Evolutionary conservation across 2,888 invertebrate genomes (phyloP), one percentile per base, ranked within the genome.

Genomic region (Zeuzera pyrina): DNA sequence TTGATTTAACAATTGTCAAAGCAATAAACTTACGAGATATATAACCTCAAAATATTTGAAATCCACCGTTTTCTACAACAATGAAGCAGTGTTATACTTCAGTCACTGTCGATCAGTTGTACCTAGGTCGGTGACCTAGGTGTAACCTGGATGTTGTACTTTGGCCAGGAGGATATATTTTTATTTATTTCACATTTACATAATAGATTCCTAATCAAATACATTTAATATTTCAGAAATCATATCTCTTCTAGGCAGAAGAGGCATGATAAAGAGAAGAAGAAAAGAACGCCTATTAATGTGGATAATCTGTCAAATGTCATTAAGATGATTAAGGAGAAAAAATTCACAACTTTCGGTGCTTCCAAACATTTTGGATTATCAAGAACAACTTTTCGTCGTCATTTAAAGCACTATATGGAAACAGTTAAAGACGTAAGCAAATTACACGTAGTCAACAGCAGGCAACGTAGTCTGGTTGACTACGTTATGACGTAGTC

Each of bases 311-410:
- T 39, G 32, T 29, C 34, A 35, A 39, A 36, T 39, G 32, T 34
- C 19, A 34, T 30, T 27, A 34, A 32, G 36, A 31, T 36, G 27
- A 30, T 39, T 29, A 39, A 39, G 26, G 35, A 35, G 31, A 31
- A 36, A 35, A 41, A 38, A 24, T 23, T 41, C 34, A 30, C 35
- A 16, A 32, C 32, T 32, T 31, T 31, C 30, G 41, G 38, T 35
- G 35, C 38, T 41, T 31, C 35, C 26, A 38, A 38, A 38, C 35
- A 35, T 38, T 41, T 41, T 35, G 29, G 34, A 34, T 34, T 41
- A 34, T 30, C 36, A 33, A 36, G 32, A 33, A 34, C 38, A 35
- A 35, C 35, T 38, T 41, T 41, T 30, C 33, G 34, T 30, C 23
- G 23, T 23, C 23, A 23, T n/a, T 23, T 2, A 8, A 8, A 23